Percentiles rank a stretch among this genome's conserved stretches.
These are phyloP conservation scores for Schizotus pectinicornis DNA, from an alignment of 2,888 invertebrate species.

Conservation along the genomic window DNA sequence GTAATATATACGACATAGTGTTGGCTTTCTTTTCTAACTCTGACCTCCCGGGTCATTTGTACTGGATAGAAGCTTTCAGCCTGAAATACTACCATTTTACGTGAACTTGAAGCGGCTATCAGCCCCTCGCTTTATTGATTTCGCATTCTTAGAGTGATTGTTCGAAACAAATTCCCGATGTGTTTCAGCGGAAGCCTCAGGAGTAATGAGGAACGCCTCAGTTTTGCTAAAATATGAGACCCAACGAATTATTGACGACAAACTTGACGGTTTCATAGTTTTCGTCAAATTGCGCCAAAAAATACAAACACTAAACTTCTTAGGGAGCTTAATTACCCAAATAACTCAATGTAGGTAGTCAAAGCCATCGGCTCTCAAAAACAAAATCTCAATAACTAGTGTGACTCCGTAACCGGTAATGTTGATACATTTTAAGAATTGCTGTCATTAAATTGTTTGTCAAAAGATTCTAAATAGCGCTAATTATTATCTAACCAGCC, in stretches of 20 bases:
- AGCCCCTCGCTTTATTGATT: slow-evolving; percentile 50
- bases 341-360: too few relatives aligned
- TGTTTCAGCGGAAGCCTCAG: neutral
- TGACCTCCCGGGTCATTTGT: slow-evolving; percentile 52
- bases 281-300: too few relatives aligned
- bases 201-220: neutral
- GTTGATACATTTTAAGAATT: too few relatives aligned
- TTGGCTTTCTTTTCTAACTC: slow-evolving; percentile 46
- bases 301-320: too few relatives aligned
- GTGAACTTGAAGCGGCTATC: slow-evolving; percentile 49
- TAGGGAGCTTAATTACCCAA: too few relatives aligned
- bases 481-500: too few relatives aligned
- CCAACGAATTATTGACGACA: neutral
- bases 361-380: too few relatives aligned
- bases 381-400: too few relatives aligned
- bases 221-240: neutral
- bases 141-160: slow-evolving; percentile 45
- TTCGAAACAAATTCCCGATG: neutral
- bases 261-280: too few relatives aligned
- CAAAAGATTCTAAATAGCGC: too few relatives aligned
- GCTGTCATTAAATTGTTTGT: too few relatives aligned
- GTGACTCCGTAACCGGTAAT: too few relatives aligned
- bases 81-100: slow-evolving; percentile 53
- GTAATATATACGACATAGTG: slow-evolving; percentile 48
- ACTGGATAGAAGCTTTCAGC: slow-evolving; percentile 51